Conservation (phyloP, 2,113 vertebrate species). For the Upupa epops region DNA sequence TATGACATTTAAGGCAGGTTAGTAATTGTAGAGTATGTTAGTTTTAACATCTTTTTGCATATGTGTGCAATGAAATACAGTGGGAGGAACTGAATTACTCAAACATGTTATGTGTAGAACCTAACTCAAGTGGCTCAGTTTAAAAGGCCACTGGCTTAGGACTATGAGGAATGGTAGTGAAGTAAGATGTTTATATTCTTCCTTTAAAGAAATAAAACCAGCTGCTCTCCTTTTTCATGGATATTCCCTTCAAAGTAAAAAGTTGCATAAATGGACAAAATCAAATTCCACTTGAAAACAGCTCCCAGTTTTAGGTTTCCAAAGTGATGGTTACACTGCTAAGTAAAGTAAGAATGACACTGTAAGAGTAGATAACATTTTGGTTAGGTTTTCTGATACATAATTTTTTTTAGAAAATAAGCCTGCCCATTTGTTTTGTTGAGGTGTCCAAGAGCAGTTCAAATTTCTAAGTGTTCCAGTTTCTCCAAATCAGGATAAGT, state of each 20-base stretch:
- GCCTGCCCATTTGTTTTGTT: background rate
- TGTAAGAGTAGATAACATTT: background rate
- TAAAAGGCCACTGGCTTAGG: background rate
- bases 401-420: background rate
- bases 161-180: background rate
- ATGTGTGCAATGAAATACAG: background rate
- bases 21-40: background rate
- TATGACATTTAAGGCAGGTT: background rate
- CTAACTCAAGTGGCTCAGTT: background rate
- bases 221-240: slow-evolving; percentile 31
- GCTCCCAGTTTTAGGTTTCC: slow-evolving; percentile 26
- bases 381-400: background rate
- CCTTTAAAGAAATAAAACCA: background rate
- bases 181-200: background rate
- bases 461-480: background rate
- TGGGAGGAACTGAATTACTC: background rate
- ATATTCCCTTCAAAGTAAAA: slow-evolving; percentile 33
- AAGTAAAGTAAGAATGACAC: background rate
- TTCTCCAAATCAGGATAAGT: background rate
- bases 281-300: slow-evolving; percentile 42
- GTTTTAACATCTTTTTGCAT: background rate
- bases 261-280: slow-evolving; percentile 18
- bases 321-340: background rate
- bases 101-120: background rate
- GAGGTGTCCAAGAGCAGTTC: background rate